Evolutionary conservation across 2,888 invertebrate species (phyloP).

Genomic region (Pemphredon lugubris): DNA sequence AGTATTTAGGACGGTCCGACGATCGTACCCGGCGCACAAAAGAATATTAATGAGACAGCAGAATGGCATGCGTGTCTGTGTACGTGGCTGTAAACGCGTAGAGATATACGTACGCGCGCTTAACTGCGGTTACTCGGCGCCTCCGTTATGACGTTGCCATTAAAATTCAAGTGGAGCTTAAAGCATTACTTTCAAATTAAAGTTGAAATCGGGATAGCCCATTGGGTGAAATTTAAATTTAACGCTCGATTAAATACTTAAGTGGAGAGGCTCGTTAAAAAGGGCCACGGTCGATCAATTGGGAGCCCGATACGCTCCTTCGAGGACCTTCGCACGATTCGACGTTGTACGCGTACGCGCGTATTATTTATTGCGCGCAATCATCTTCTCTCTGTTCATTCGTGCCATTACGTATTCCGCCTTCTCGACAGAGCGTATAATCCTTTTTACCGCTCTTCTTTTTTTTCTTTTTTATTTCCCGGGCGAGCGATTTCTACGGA

Average conservation of each 20-base stretch:
- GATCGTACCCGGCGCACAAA: constrained; percentile 21
- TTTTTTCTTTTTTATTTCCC: no score
- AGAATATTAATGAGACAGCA: constrained; percentile 19
- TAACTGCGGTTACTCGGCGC: no score
- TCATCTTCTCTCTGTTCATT: constrained; percentile 2
- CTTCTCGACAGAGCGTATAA: constrained; percentile 6
- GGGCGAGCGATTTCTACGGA: background rate
- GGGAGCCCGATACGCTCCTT: constrained; percentile 1
- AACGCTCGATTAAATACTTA: constrained; percentile 13
- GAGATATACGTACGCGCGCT: no score
- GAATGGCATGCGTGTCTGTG: no score
- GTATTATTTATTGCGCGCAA: constrained; percentile 1
- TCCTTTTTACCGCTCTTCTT: background rate
- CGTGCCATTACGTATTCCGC: background rate
- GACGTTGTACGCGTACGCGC: no score
- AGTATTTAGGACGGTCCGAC: constrained; percentile 23
- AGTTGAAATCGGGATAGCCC: constrained; percentile 19
- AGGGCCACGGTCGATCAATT: constrained; percentile 13
- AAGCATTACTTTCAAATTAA: constrained; percentile 44
- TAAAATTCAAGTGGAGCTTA: constrained; percentile 37
- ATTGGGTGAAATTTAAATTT: constrained; percentile 22
- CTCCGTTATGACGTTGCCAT: background rate
- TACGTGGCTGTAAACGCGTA: no score
- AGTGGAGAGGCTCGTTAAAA: constrained; percentile 2
- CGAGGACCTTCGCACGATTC: background rate